Evolutionary conservation across 2,797 vertebrate species (phyloP), one percentile per base, ranked within the genome.

Genomic region (Trachurus trachurus): DNA sequence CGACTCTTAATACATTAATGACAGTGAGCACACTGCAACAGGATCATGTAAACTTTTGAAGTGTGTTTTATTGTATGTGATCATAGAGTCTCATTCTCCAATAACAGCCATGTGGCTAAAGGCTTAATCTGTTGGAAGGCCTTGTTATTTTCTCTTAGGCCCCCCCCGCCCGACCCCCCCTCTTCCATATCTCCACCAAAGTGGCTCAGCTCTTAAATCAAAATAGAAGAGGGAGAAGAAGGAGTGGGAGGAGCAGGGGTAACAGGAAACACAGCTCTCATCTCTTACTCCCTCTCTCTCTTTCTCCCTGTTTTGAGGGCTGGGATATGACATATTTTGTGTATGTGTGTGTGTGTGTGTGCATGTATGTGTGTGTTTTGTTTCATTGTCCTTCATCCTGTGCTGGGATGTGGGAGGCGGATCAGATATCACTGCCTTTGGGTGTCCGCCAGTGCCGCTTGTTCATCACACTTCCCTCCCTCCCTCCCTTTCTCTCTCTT

Each of bases 391-490:
- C 76, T 75, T 69, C 71, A 84, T 82, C 68, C 66, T 87, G 65
- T 67, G 83, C 52, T 56, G 71, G 74, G 84, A 87, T 71, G 84
- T 81, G 84, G 83, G 85, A 88, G 87, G 78, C 56, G 29, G 84
- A 92, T 91, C 88, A 89, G 78, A 88, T 92, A 81, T 86, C 87
- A 66, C 53, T 47, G 64, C 74, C 72, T 85, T 85, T 92, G 88
- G 82, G 79, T 74, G 72, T 83, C 65, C 16, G 74, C 88, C 85
- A 88, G 80, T n/a, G 66, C 79, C 9, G 47, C 87, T 89, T 67
- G 71, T 87, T 80, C 74, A 66, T 85, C 73, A 72, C 64, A 9
- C 45, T 16, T n/a, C 71, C 77, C 78, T 69, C 54, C 73, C 26
- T 26, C 26, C 26, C 26, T 26, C 26, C 26, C 26, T 26, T 26